Evolutionary conservation across 2,113 vertebrate species (phyloP).

Genomic region (Apus apus): DNA sequence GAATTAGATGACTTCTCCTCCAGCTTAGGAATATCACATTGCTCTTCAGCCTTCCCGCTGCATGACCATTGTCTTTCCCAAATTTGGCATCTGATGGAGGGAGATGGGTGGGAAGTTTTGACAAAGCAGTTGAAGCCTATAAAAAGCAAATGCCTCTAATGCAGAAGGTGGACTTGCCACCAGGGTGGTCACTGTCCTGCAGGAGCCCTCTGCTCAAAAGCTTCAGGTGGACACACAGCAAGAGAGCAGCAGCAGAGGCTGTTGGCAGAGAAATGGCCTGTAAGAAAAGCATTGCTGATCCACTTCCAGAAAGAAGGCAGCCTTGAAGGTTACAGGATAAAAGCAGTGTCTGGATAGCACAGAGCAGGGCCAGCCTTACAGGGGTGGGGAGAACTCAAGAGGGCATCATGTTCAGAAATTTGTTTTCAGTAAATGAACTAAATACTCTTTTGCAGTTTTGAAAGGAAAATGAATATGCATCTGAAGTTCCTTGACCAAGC

Average conservation of each 20-base stretch:
- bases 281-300: not conserved
- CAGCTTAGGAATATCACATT: not conserved
- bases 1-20: not conserved
- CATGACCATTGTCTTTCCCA: not conserved
- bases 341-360: not conserved
- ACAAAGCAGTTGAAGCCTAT: not conserved
- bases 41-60: not conserved
- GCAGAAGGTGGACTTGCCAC: not conserved
- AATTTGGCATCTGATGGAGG: not conserved
- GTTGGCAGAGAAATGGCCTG: not conserved
- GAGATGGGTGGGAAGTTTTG: not conserved
- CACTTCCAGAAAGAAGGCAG: not conserved
- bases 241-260: not conserved
- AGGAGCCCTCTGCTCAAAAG: not conserved
- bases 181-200: not conserved
- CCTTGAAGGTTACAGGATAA: not conserved
- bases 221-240: fast-evolving
- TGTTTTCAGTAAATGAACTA: not conserved
- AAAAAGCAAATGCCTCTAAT: not conserved
- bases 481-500: not conserved
- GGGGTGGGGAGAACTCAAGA: not conserved
- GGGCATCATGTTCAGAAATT: not conserved
- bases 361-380: not conserved
- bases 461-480: not conserved
- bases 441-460: not conserved